Evolutionary conservation across 1,140 invertebrate species (phyloP).

Genomic region (Trichoplusia ni): DNA sequence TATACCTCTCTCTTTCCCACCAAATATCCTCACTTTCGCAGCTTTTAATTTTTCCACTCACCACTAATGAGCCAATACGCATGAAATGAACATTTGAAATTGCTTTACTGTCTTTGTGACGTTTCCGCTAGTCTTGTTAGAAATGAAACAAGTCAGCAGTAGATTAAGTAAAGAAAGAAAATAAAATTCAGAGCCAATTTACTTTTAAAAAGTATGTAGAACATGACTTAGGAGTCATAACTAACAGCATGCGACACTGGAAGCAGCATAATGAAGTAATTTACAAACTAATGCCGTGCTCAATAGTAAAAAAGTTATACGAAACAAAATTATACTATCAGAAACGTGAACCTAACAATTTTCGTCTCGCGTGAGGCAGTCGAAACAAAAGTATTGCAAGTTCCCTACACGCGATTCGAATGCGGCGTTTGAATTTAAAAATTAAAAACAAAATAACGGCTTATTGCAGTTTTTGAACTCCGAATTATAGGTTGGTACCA

Average conservation of each 20-base stretch:
- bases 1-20: constrained; percentile 38
- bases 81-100: constrained; percentile 7
- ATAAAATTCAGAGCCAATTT: neutral
- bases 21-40: constrained; percentile 30
- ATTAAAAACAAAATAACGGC: neutral
- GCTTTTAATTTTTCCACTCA: constrained; percentile 52
- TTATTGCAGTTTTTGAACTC: neutral
- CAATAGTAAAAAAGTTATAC: constrained; percentile 23
- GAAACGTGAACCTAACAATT: constrained; percentile 27
- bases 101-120: no score
- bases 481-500: neutral
- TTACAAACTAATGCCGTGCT: constrained; percentile 6
- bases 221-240: neutral
- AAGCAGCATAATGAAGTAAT: constrained; percentile 24
- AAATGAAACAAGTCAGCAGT: no score
- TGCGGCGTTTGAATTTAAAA: constrained; percentile 23
- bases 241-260: neutral
- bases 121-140: no score
- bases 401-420: constrained; percentile 24
- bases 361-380: constrained; percentile 32
- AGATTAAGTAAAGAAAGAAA: no score
- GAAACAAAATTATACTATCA: constrained; percentile 19
- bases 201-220: neutral
- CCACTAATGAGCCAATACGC: constrained; percentile 37
- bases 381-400: constrained; percentile 31